Percentiles rank a stretch among this genome's conserved stretches.
Evolutionary conservation across 2,888 invertebrate genomes (phyloP).

Genomic region (Listrodromus nycthemerus): DNA sequence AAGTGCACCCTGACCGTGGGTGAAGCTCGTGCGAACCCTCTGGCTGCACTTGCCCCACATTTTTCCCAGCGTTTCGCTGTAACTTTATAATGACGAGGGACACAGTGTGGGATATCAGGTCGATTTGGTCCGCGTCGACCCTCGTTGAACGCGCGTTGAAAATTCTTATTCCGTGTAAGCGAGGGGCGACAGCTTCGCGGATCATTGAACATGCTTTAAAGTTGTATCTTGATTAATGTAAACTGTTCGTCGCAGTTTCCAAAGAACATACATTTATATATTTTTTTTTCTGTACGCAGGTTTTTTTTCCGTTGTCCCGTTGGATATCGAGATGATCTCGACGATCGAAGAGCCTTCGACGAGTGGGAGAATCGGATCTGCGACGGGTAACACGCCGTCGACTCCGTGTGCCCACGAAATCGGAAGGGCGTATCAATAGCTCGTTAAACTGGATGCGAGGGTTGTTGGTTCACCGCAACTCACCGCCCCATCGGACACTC

Average conservation of each 20-base stretch:
- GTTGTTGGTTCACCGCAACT: slow-evolving; percentile 54
- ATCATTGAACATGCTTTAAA: slow-evolving; percentile 31
- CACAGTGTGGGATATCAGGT: slow-evolving; percentile 5
- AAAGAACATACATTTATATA: not conserved
- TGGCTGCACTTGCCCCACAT: slow-evolving; percentile 67
- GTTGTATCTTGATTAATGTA: slow-evolving; percentile 29
- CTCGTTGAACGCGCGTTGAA: slow-evolving; percentile 38
- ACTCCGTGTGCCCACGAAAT: slow-evolving; percentile 46
- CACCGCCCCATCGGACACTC: slow-evolving; percentile 68
- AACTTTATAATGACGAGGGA: slow-evolving; percentile 76
- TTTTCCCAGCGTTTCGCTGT: slow-evolving; percentile 70
- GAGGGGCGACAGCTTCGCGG: slow-evolving; percentile 23
- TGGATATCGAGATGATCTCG: slow-evolving; percentile 30
- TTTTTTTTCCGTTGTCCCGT: slow-evolving; percentile 7
- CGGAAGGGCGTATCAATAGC: slow-evolving; percentile 82
- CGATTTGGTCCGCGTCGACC: slow-evolving; percentile 26
- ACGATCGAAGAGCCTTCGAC: slow-evolving; percentile 37
- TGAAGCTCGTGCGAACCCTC: slow-evolving; percentile 33
- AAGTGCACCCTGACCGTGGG: not conserved
- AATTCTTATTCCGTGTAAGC: slow-evolving; percentile 13
- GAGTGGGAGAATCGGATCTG: slow-evolving; percentile 24
- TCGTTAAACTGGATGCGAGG: slow-evolving; percentile 80
- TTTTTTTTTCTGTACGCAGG: slow-evolving; percentile 5
- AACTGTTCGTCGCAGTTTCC: not conserved
- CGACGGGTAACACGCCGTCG: slow-evolving; percentile 26